Percentiles rank a stretch among this genome's conserved stretches.
Evolutionary conservation across 1,140 invertebrate species (phyloP).

Genomic region (Aricia agestis): DNA sequence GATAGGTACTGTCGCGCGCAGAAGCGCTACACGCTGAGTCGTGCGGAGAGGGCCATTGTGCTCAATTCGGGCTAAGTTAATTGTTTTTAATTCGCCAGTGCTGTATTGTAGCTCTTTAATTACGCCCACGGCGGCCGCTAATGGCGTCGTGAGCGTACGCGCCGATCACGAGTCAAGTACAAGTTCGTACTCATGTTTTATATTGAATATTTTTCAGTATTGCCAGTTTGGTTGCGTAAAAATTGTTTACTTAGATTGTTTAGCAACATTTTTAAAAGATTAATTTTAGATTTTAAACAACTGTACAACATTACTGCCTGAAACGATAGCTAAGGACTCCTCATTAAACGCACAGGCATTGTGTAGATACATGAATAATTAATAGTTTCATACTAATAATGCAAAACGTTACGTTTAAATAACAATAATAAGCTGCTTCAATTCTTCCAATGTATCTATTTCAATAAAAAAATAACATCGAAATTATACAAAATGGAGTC

Average conservation of each 20-base stretch:
- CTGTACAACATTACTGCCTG: too few relatives aligned
- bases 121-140: slow-evolving; percentile 59
- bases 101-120: slow-evolving; percentile 67
- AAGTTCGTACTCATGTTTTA: slow-evolving; percentile 28
- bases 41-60: slow-evolving; percentile 57
- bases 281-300: too few relatives aligned
- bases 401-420: too few relatives aligned
- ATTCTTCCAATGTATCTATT: not conserved
- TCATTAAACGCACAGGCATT: too few relatives aligned
- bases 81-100: slow-evolving; percentile 68
- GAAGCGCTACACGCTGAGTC: slow-evolving; percentile 38
- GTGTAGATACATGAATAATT: too few relatives aligned
- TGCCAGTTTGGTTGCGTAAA: not conserved
- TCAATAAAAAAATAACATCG: not conserved
- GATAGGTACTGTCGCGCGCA: slow-evolving; percentile 27
- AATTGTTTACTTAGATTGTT: not conserved
- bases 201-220: slow-evolving; percentile 19
- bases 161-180: slow-evolving; percentile 46
- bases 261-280: not conserved
- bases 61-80: slow-evolving; percentile 63
- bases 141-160: slow-evolving; percentile 53
- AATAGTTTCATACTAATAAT: too few relatives aligned
- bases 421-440: too few relatives aligned
- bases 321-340: too few relatives aligned
- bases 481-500: not conserved